Conservation (phyloP, 2,888 invertebrate genomes). For the Tetrapedia diversipes region DNA sequence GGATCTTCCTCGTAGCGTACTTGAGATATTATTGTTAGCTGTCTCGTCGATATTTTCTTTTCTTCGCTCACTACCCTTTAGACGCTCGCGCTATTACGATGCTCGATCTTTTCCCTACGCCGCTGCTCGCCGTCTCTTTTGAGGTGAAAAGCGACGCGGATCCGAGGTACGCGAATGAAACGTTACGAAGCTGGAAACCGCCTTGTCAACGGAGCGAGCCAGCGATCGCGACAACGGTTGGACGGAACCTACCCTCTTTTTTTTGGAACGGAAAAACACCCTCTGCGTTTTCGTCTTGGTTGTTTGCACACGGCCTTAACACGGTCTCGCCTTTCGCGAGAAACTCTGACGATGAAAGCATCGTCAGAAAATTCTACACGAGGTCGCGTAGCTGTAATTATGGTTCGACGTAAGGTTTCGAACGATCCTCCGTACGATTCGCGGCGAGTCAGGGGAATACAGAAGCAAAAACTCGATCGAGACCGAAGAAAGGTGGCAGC, state of each 20-base stretch:
- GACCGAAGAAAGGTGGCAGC: neutral
- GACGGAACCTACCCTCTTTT: neutral
- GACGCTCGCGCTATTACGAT: conserved; percentile 6
- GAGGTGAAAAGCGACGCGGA: too few relatives aligned
- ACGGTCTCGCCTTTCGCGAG: neutral
- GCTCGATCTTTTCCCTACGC: neutral
- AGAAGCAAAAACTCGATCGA: neutral
- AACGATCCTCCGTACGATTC: conserved; percentile 8
- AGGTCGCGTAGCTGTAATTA: conserved; percentile 9
- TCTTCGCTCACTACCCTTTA: neutral
- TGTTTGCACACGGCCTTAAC: neutral
- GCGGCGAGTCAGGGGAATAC: neutral
- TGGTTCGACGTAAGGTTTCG: neutral
- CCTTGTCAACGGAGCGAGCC: neutral
- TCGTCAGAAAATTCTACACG: neutral
- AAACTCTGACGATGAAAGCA: too few relatives aligned
- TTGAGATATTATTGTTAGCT: conserved; percentile 7
- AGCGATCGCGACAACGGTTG: too few relatives aligned
- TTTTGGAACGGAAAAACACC: neutral
- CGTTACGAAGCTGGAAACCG: neutral
- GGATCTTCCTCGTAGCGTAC: neutral
- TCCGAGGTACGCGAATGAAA: neutral
- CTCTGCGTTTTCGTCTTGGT: too few relatives aligned
- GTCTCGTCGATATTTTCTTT: conserved; percentile 8
- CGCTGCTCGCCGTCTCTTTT: too few relatives aligned